A percentile compares a stretch with the other conserved stretches of the same genome.
Conservation (phyloP, 2,797 vertebrate species). For the Pagetopsis macropterus region DNA sequence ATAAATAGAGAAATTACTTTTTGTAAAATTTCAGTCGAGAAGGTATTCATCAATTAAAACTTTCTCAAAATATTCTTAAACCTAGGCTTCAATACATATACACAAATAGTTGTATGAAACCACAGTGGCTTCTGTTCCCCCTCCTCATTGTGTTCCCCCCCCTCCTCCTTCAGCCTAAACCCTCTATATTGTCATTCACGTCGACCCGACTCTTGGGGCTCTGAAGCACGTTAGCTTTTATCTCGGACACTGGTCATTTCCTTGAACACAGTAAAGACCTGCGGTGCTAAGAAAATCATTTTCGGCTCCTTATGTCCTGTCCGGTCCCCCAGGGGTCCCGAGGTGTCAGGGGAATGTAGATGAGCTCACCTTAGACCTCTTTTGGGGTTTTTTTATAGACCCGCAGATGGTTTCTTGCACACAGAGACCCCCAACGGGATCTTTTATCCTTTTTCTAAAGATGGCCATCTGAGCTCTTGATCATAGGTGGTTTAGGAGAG, state of each 20-base stretch:
- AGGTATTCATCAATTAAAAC: conserved; percentile 10
- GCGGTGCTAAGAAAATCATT: conserved; percentile 76
- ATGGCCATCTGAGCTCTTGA: conserved; percentile 50
- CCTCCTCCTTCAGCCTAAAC: conserved; percentile 15
- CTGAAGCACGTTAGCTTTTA: conserved; percentile 71
- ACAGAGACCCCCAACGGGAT: conserved; percentile 33
- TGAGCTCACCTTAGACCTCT: conserved; percentile 56
- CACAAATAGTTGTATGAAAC: no score
- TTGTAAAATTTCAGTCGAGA: conserved; percentile 43
- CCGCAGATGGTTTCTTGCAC: conserved; percentile 46
- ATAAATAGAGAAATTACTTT: conserved; percentile 55
- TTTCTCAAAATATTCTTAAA: not conserved
- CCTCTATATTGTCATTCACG: conserved; percentile 56
- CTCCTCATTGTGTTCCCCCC: conserved; percentile 16
- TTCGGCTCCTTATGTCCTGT: conserved; percentile 67
- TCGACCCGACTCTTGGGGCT: conserved; percentile 58
- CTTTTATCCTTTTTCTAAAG: conserved; percentile 56
- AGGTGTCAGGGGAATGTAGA: conserved; percentile 73
- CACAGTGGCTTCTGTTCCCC: conserved; percentile 8
- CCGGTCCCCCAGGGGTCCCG: conserved; percentile 59
- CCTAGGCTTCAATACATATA: not conserved
- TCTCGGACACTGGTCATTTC: conserved; percentile 71
- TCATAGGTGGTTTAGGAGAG: conserved; percentile 31
- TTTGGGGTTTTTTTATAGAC: conserved; percentile 32
- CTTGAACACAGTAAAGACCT: conserved; percentile 74